A percentile compares a stretch with the other conserved stretches of the same genome.
phyloP scores from a whole-genome alignment of 2,888 invertebrate genomes.

The Glyphotaelius pellucidus region DNA sequence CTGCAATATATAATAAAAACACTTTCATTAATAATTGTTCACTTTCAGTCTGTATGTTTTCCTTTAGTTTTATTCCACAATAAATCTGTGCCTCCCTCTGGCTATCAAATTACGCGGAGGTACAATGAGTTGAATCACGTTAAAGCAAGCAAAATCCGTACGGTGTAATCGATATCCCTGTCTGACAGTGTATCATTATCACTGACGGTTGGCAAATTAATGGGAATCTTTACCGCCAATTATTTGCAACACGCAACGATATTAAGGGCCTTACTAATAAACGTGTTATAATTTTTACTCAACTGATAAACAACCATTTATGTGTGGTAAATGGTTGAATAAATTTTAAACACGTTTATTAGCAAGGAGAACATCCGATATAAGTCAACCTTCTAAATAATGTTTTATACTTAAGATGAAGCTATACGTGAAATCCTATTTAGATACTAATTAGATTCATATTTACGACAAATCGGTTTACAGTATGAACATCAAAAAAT shows the following conservation, averaged over 20 bases:
- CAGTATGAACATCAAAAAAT: no score
- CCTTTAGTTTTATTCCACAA: background rate
- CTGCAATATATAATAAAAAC: no score
- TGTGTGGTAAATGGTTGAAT: no score
- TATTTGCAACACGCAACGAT: background rate
- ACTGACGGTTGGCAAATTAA: background rate
- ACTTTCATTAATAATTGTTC: background rate
- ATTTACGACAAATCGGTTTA: no score
- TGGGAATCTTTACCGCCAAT: background rate
- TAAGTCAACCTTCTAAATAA: background rate
- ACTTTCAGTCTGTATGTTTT: background rate
- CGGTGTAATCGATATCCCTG: background rate
- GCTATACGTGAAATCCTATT: no score
- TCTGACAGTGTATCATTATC: background rate
- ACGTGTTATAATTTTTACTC: no score
- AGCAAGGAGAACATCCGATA: background rate
- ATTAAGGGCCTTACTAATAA: background rate
- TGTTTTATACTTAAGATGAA: background rate
- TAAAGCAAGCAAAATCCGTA: background rate
- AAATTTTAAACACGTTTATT: no score
- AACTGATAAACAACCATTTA: no score
- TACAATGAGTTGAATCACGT: background rate
- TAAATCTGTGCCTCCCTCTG: background rate
- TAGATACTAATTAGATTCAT: no score
- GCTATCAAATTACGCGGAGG: background rate